A percentile compares a stretch with the other conserved stretches of the same genome.
These are phyloP conservation scores for Diabrotica virgifera DNA, from an alignment of 1,140 invertebrate genomes.

Conservation along the genomic window DNA sequence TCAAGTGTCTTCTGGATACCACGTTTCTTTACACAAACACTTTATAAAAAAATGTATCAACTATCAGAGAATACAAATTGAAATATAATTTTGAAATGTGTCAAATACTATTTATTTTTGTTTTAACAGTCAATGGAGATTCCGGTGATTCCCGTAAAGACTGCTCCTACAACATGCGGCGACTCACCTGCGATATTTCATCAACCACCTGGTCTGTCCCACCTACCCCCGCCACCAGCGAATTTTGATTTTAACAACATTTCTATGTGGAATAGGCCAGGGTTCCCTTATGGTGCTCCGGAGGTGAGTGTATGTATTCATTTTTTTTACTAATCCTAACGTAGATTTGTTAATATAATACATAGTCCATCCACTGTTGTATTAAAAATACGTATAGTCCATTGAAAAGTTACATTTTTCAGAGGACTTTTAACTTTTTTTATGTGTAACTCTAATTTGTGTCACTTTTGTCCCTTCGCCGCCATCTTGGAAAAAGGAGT, in stretches of 20 bases:
- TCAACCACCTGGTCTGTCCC: conserved; percentile 49
- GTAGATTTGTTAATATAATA: too few relatives aligned
- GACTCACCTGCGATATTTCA: conserved; percentile 46
- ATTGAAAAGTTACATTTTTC: too few relatives aligned
- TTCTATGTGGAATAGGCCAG: conserved; percentile 49
- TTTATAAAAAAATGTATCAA: too few relatives aligned
- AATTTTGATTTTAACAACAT: conserved; percentile 49
- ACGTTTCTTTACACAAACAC: too few relatives aligned
- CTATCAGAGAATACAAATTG: background rate
- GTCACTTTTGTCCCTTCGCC: too few relatives aligned
- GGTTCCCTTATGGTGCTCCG: conserved; percentile 51
- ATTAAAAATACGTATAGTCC: too few relatives aligned
- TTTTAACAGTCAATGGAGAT: conserved; percentile 21
- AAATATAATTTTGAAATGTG: too few relatives aligned
- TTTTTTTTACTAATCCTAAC: background rate
- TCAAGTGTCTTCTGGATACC: too few relatives aligned
- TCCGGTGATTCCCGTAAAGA: conserved; percentile 33
- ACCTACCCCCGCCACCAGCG: conserved; percentile 46
- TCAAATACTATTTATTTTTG: conserved; percentile 13
- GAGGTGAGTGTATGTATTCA: conserved; percentile 30
- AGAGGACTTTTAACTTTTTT: too few relatives aligned
- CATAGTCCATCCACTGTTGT: too few relatives aligned
- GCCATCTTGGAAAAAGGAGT: too few relatives aligned
- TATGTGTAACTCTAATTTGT: too few relatives aligned
- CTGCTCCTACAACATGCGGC: conserved; percentile 25